Evolutionary conservation across 2,797 vertebrate genomes (phyloP), one percentile per base, ranked within the genome.

Genomic region (Molossus molossus): DNA sequence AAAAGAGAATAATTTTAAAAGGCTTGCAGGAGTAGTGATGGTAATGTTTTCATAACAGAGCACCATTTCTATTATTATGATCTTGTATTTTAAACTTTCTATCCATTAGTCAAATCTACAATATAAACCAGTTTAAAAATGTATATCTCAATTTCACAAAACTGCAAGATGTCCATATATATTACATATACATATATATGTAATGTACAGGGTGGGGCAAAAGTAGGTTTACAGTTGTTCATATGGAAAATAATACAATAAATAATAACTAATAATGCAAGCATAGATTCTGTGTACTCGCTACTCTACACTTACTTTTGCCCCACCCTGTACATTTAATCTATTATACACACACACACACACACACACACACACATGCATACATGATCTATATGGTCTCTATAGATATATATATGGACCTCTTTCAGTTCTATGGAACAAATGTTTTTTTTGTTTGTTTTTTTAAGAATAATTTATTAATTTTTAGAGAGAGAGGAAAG

Each of bases 21-120:
- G 14, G 1, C 5, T 53, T 83, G 1, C 12, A 57, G 12, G 45
- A 67, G n/a, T 33, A 84, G 33, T 60, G 12, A 45, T 53, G 55
- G 8, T 25, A 90, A 96, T 97, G 96, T 97, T 93, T 97, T 94
- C 87, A 96, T 96, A 98, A 95, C 94, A 97, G 96, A 97, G 80
- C 97, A 94, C 92, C 94, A 97, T 96, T 95, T 97, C 93, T 97
- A 94, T 98, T 93, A 90, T 65, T n/a, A 96, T 9, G 45, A 93
- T 0, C 13, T 93, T 94, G 25, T 58, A 85, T 33, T 81, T 64
- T 86, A 58, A 90, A 65, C 13, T 58, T 65, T 33, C 58, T 53
- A 77, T 33, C 3, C 13, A 9, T 73, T 64, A 73, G 25, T 69
- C 21, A 76, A 21, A 67, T 65, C 10, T 58, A 27, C 40, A 70